Base-by-base conservation (phyloP, 1,140 invertebrate genomes). In the Cyrtorhinus lividipennis region DNA sequence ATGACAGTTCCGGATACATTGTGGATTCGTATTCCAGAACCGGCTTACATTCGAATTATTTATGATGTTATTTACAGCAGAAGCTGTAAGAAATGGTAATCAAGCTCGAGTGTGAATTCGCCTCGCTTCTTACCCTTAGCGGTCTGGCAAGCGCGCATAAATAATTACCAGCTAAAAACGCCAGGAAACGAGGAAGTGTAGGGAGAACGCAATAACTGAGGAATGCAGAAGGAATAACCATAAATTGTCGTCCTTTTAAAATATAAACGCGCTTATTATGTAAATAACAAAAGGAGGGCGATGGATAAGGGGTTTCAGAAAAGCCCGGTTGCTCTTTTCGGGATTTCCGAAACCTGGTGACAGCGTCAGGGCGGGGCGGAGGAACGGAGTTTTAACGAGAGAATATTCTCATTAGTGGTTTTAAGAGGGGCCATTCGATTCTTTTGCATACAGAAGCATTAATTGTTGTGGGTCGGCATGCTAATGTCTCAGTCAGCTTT, bases 191-290 rank as follows among this genome's bases (percentile, higher is more conserved):
- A 38, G 15, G 30, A 38, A 38, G n/a, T n/a, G 15, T 5, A 38
- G 30, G 30, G 30, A 15, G 15, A 15, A 8, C 30, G 30, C 30
- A 38, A 38, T 38, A 38, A 38, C 30, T 38, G 30, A 8, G 30
- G 30, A 38, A 38, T 38, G 30, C 15, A 23, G 24, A 24, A 57
- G 56, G 56, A 57, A 24, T 23, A 57, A 57, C 20, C 56, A 57
- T 57, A 57, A 57, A 57, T 57, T 57, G 56, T 57, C 56, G 56
- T 23, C 20, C 56, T 20, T 57, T n/a, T 57, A 57, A 57, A 57
- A 57, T 57, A 57, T 57, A 57, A 57, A 57, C 56, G 56, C 24
- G 56, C 18, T 57, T 57, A 57, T 57, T 57, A 57, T 57, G 56
- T 57, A 57, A 57, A 57, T 57, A 57, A 5, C 5, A 38, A 8